Percentiles rank a stretch among this genome's conserved stretches.
These are phyloP conservation scores for Plebejus argus DNA, from an alignment of 2,888 invertebrate species.

Conservation along the genomic window DNA sequence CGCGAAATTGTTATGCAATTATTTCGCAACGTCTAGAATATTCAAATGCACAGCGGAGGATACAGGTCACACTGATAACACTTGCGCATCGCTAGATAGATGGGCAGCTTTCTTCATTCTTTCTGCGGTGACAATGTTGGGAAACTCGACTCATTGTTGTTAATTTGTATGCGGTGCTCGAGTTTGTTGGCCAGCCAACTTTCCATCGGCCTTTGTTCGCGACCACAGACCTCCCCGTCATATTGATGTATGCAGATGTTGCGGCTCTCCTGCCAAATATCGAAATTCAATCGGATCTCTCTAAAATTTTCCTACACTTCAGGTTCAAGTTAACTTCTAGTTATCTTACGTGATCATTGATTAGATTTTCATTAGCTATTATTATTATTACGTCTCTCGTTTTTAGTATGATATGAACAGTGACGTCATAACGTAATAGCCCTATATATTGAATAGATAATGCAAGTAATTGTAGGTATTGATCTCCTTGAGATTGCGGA, in stretches of 20 bases:
- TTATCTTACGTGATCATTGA: constrained; percentile 2
- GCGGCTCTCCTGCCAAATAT: not conserved
- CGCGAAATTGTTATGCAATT: not conserved
- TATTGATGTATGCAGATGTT: constrained; percentile 48
- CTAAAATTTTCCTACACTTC: not conserved
- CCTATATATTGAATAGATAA: constrained; percentile 45
- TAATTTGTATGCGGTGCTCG: constrained; percentile 71
- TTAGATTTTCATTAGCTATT: not conserved
- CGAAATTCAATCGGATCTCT: not conserved
- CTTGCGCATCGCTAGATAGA: constrained; percentile 24
- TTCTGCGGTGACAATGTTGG: constrained; percentile 63
- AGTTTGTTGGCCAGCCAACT: constrained; percentile 57
- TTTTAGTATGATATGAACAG: constrained; percentile 31
- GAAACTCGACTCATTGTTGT: constrained; percentile 72
- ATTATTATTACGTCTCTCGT: not conserved
- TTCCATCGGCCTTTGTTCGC: constrained; percentile 71
- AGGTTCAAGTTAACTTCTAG: not conserved
- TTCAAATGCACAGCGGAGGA: not conserved
- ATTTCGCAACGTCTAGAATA: not conserved
- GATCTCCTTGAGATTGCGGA: constrained; percentile 74
- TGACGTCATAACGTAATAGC: constrained; percentile 41
- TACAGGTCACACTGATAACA: constrained; percentile 17
- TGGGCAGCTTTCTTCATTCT: constrained; percentile 62
- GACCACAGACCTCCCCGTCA: constrained; percentile 54
- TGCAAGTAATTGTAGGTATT: constrained; percentile 61